Conservation (phyloP, 1,140 invertebrate species). For the Gonioctena quinquepunctata region DNA sequence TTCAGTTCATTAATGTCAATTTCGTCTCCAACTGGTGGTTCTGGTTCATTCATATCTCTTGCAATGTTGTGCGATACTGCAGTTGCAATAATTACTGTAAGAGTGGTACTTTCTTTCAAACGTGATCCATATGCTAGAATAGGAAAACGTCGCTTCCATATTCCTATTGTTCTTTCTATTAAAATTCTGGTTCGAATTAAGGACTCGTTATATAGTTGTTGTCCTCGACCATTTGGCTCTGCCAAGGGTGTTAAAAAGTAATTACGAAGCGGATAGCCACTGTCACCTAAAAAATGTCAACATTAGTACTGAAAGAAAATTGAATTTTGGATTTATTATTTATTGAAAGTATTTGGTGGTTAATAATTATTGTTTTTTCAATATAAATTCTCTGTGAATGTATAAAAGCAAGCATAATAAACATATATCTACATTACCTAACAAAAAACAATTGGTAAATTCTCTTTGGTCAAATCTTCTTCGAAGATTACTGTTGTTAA, state of each 20-base stretch:
- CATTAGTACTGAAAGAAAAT: no score
- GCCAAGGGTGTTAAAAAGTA: conserved; percentile 20
- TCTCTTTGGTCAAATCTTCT: not conserved
- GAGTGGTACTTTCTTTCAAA: not conserved
- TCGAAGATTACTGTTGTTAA: not conserved
- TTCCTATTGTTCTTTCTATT: conserved; percentile 18
- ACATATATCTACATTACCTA: not conserved
- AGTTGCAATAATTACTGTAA: not conserved
- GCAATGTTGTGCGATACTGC: conserved; percentile 6
- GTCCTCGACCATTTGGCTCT: not conserved
- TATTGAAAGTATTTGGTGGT: no score
- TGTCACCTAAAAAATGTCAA: conserved; percentile 21
- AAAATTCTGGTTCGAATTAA: conserved; percentile 13
- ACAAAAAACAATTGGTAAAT: not conserved
- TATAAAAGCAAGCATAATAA: not conserved
- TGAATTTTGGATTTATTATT: no score
- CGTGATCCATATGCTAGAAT: conserved; percentile 1
- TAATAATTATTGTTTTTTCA: no score
- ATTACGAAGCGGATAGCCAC: conserved; percentile 12
- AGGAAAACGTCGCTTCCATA: conserved; percentile 19
- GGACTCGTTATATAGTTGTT: conserved; percentile 11
- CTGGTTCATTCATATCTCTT: conserved; percentile 5
- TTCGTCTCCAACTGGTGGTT: not conserved
- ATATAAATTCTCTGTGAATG: not conserved
- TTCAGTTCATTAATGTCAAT: not conserved